Base-by-base conservation (phyloP, 2,888 invertebrate genomes). In the Spisula solida region DNA sequence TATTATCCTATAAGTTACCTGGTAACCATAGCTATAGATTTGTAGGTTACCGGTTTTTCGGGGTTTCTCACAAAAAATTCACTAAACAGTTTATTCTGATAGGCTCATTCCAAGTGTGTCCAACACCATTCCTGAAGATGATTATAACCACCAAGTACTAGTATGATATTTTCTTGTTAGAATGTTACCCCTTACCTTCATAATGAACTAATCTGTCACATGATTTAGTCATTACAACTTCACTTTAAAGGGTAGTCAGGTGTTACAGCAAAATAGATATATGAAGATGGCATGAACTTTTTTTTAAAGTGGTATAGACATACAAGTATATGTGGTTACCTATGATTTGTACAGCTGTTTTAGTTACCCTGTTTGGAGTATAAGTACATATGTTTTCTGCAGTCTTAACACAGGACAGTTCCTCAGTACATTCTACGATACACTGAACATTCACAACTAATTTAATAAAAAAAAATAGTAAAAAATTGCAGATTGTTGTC, bases 311-410 rank as follows among this genome's bases (percentile, higher is more conserved):
- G 5, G 8, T 1, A 25, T 66, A 25, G 6, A 66, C 10, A 12
- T 66, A 20, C 5, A 66, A 66, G 60, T 66, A 66, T n/a, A 25
- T 66, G 10, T 66, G 60, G 25, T 66, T 25, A n/a, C 60, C 60
- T 66, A 66, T 66, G 60, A 66, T 66, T 66, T 66, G n/a, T 66
- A 25, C 60, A 31, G 75, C 34, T 34, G 75, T 8, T 31, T 31
- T 70, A 29, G 25, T 70, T 70, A 6, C 31, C 29, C 31, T 31
- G n/a, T 34, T 18, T 31, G 8, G 60, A 60, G 60, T 34, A 31
- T 75, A 75, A 31, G 12, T 31, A 75, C 34, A 75, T 75, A 34
- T 41, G 41, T 34, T 34, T 75, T 75, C 75, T 75, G 75, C 75
- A 75, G 75, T 31, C 4, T 75, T 75, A 75, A 34, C 75, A 70